Percentiles rank a stretch among this genome's conserved stretches.
These are phyloP conservation scores for Columba livia DNA, from an alignment of 2,113 vertebrate species.

Conservation along the genomic window DNA sequence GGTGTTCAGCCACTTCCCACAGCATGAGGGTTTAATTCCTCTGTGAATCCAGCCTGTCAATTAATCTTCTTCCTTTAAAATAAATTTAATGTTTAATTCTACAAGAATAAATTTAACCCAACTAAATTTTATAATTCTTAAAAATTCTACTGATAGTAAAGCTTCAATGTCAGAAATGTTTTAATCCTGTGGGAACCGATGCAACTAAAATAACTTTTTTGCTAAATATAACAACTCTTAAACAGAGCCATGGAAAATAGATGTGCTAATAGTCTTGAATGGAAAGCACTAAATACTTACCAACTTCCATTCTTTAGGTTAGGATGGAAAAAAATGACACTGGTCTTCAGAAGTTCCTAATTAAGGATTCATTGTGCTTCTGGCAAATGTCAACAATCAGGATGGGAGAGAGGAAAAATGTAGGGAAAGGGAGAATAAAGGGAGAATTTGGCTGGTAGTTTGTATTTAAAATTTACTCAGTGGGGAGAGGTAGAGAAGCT, in stretches of 20 bases:
- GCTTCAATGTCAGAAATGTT: background rate
- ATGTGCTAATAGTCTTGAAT: constrained; percentile 16
- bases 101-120: background rate
- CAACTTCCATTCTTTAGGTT: background rate
- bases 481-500: background rate
- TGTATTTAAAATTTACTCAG: background rate
- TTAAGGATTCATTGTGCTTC: constrained; percentile 39
- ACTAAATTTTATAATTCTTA: background rate
- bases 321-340: constrained; percentile 15
- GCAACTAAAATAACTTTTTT: background rate
- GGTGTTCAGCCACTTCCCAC: background rate
- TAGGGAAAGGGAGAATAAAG: background rate
- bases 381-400: background rate
- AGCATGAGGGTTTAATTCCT: background rate
- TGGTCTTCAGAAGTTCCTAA: background rate
- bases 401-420: background rate
- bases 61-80: background rate
- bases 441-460: background rate
- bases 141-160: background rate
- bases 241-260: constrained; percentile 38
- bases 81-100: background rate
- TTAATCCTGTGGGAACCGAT: background rate
- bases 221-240: background rate
- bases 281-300: background rate
- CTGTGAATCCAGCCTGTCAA: background rate